phyloP scores from a whole-genome alignment of 2,797 vertebrate species.

The Mastacembelus armatus region DNA sequence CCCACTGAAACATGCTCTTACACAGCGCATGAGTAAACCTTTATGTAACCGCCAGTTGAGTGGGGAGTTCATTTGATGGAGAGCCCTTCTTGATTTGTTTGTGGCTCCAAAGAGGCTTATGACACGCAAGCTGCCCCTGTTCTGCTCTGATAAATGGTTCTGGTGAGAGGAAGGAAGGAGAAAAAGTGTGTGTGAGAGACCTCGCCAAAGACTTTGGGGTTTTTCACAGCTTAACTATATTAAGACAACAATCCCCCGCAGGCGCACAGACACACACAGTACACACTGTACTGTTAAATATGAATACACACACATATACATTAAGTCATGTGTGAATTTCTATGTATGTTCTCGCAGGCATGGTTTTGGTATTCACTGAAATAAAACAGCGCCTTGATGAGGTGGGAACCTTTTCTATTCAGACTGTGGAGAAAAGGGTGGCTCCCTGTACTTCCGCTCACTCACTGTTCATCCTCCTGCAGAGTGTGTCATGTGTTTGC shows the following conservation, averaged over 20 bases:
- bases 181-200: slow-evolving; percentile 75
- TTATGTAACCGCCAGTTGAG: slow-evolving; percentile 75
- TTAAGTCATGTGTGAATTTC: slow-evolving; percentile 34
- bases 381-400: slow-evolving; percentile 47
- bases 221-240: slow-evolving; percentile 83
- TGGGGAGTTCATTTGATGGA: slow-evolving; percentile 78
- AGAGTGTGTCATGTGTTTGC: slow-evolving; percentile 60
- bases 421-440: slow-evolving; percentile 40
- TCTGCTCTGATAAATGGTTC: slow-evolving; percentile 79
- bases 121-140: slow-evolving; percentile 81
- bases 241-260: slow-evolving; percentile 76
- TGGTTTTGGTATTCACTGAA: slow-evolving; percentile 54
- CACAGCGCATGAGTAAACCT: slow-evolving; percentile 76
- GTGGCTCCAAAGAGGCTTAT: slow-evolving; percentile 82
- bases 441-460: slow-evolving; percentile 21
- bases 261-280: slow-evolving; percentile 52
- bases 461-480: slow-evolving; percentile 37
- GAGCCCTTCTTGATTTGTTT: slow-evolving; percentile 83
- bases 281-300: slow-evolving; percentile 49
- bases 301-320: slow-evolving; percentile 30
- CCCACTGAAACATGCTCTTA: slow-evolving; percentile 74
- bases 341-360: slow-evolving; percentile 15
- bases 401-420: slow-evolving; percentile 40
- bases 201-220: slow-evolving; percentile 78
- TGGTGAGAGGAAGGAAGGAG: slow-evolving; percentile 72